phyloP scores from a whole-genome alignment of 1,140 invertebrate species.

The Drosophila azteca region DNA sequence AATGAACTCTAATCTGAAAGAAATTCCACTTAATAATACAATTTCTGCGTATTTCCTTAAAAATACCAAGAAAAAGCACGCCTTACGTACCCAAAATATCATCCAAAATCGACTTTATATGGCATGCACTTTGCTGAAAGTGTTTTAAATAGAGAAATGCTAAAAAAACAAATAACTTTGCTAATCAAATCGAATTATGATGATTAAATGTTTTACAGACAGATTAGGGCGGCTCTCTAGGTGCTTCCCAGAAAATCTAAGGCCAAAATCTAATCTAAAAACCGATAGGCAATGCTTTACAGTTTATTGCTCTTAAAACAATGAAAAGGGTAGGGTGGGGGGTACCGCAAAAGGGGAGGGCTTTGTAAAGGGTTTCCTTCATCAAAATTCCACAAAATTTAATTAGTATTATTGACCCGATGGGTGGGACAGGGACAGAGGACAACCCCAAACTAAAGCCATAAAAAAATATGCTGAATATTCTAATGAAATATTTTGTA shows the following conservation, averaged over 20 bases:
- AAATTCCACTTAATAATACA: slow-evolving; percentile 8
- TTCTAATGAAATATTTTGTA: slow-evolving; percentile 18
- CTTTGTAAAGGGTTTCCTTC: too few species aligned
- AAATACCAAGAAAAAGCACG: slow-evolving; percentile 10
- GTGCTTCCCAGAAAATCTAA: not conserved
- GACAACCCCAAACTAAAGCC: not conserved
- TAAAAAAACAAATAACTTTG: not conserved
- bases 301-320: slow-evolving; percentile 2
- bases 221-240: slow-evolving; percentile 5
- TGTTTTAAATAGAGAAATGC: slow-evolving; percentile 22
- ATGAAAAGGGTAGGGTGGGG: not conserved
- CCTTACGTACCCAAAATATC: slow-evolving; percentile 1
- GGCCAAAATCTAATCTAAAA: slow-evolving; percentile 30
- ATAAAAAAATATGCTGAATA: not conserved
- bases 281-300: not conserved
- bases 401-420: slow-evolving; percentile 10
- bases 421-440: not conserved
- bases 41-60: slow-evolving; percentile 13
- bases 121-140: not conserved
- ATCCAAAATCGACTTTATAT: slow-evolving; percentile 3
- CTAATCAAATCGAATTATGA: slow-evolving; percentile 37
- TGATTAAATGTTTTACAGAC: slow-evolving; percentile 30
- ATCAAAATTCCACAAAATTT: too few species aligned
- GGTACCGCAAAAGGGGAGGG: not conserved
- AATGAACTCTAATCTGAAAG: slow-evolving; percentile 23